Conservation (phyloP, 2,888 invertebrate genomes). For the Drosophila villosipedis region DNA sequence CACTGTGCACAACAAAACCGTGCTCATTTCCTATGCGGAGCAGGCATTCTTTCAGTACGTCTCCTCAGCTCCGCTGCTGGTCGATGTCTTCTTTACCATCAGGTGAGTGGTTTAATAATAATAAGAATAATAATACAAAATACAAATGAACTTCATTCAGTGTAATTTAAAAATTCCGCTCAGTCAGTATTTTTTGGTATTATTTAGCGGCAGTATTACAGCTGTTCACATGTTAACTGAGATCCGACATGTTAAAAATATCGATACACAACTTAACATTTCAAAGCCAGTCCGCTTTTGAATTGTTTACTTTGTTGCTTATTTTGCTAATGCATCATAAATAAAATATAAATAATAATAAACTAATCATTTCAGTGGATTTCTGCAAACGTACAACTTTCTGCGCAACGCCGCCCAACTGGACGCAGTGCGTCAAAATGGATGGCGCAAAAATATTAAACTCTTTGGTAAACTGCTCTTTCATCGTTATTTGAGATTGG, state of each 20-base stretch:
- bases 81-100: slow-evolving; percentile 85
- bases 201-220: neutral
- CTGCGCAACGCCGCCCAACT: slow-evolving; percentile 79
- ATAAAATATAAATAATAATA: neutral
- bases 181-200: slow-evolving; percentile 1
- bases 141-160: neutral
- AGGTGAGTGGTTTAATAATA: slow-evolving; percentile 69
- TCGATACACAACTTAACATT: neutral
- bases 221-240: neutral
- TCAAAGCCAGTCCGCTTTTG: neutral
- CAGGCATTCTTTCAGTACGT: slow-evolving; percentile 84
- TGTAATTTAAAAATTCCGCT: neutral
- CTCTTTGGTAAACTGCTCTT: slow-evolving; percentile 81
- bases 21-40: slow-evolving; percentile 83
- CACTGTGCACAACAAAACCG: slow-evolving; percentile 84
- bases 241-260: no score
- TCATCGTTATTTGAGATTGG: slow-evolving; percentile 84
- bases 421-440: slow-evolving; percentile 75
- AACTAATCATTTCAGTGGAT: slow-evolving; percentile 74
- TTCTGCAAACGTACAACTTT: slow-evolving; percentile 84
- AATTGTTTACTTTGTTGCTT: neutral
- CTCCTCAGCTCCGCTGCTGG: slow-evolving; percentile 84
- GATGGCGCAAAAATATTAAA: slow-evolving; percentile 70
- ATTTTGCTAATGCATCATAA: neutral
- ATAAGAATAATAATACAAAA: neutral